Conservation (phyloP, 2,888 invertebrate genomes). For the Temnothorax rugatulus region DNA sequence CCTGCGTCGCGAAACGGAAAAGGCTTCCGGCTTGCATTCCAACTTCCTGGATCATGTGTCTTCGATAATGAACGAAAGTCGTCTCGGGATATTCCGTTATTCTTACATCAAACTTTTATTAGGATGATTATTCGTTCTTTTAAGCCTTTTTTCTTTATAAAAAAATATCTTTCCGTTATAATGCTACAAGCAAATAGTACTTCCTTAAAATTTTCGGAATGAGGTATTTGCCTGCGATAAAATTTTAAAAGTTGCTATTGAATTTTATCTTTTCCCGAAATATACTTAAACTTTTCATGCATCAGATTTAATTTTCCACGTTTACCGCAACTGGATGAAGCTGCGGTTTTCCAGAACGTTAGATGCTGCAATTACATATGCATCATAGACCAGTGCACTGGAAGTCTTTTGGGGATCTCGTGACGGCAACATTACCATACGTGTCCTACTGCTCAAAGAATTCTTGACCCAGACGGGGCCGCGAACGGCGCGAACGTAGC, state of each 20-base stretch:
- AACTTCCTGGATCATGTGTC: slow-evolving; percentile 38
- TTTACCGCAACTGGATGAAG: neutral
- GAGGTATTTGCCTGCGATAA: neutral
- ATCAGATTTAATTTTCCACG: slow-evolving; percentile 14
- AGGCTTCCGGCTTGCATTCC: slow-evolving; percentile 39
- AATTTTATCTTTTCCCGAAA: neutral
- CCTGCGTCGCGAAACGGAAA: slow-evolving; percentile 27
- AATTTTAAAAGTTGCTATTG: neutral
- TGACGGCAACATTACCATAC: slow-evolving; percentile 19
- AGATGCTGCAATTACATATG: slow-evolving; percentile 28
- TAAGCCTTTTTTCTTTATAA: neutral
- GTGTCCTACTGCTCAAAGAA: slow-evolving; percentile 30
- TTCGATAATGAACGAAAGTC: slow-evolving; percentile 24
- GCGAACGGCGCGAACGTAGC: slow-evolving; percentile 17
- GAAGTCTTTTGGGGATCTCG: slow-evolving; percentile 16
- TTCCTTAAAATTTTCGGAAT: neutral
- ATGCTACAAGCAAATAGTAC: neutral
- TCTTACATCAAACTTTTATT: neutral
- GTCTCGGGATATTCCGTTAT: neutral
- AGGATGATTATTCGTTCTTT: neutral
- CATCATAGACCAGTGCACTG: neutral
- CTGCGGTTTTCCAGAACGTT: neutral
- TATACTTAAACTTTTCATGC: neutral
- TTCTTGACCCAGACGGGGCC: slow-evolving; percentile 15
- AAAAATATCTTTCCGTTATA: neutral